Evolutionary conservation across 2,888 invertebrate species (phyloP).

Genomic region (Cinara cedri): DNA sequence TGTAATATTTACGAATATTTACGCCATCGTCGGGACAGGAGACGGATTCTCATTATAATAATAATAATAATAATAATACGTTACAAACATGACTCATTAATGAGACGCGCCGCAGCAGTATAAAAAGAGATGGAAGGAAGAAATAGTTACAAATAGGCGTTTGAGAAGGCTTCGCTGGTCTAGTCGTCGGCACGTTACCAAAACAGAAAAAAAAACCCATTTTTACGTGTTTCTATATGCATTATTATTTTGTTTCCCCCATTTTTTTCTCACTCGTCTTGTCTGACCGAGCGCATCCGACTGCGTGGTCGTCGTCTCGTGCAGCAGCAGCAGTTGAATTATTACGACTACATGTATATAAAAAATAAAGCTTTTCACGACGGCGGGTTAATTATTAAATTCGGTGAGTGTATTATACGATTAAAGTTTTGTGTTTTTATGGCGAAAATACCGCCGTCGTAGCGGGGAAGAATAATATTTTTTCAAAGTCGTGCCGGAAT

Average conservation of each 20-base stretch:
- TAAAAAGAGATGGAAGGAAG: conserved; percentile 20
- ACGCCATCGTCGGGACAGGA: background rate
- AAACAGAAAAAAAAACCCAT: background rate
- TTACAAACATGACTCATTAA: conserved; percentile 53
- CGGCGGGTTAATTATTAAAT: background rate
- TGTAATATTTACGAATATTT: background rate
- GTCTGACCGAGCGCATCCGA: background rate
- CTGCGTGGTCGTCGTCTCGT: background rate
- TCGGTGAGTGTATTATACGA: background rate
- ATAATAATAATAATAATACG: background rate
- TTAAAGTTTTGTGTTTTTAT: background rate
- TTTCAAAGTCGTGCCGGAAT: background rate
- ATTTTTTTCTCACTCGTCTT: background rate
- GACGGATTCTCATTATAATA: conserved; percentile 15
- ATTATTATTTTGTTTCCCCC: background rate
- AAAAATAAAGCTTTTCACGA: background rate
- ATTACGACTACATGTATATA: background rate
- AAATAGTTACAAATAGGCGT: conserved; percentile 39
- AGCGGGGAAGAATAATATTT: background rate
- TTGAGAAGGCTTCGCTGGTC: conserved; percentile 3
- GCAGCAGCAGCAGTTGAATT: background rate
- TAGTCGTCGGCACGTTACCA: conserved; percentile 41
- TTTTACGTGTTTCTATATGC: conserved; percentile 11
- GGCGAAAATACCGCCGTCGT: no score
- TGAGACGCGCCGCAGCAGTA: conserved; percentile 21